Evolutionary conservation across 2,888 invertebrate genomes (phyloP).

Genomic region (Hofmannophila pseudospretella): DNA sequence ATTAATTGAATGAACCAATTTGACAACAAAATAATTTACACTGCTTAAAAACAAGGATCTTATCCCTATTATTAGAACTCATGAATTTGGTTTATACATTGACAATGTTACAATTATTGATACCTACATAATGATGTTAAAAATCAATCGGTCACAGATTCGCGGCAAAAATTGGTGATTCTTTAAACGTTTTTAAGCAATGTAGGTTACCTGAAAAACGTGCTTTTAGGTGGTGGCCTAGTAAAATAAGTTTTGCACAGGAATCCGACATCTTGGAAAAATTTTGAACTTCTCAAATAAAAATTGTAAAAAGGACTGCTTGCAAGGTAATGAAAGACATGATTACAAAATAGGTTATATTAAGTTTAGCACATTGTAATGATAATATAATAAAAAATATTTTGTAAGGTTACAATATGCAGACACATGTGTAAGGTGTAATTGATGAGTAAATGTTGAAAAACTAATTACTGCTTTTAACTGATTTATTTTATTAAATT

Average conservation of each 20-base stretch:
- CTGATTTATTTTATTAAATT: no score
- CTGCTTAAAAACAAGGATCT: no score
- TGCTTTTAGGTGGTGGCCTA: slow-evolving; percentile 46
- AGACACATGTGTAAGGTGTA: slow-evolving; percentile 74
- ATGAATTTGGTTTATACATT: no score
- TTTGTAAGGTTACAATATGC: slow-evolving; percentile 75
- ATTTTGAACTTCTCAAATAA: slow-evolving; percentile 21
- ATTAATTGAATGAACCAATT: not conserved
- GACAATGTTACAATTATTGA: no score
- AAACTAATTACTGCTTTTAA: slow-evolving; percentile 33
- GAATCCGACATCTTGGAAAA: slow-evolving; percentile 17
- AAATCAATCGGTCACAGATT: not conserved
- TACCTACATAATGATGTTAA: no score
- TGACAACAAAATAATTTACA: no score
- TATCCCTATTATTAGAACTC: no score
- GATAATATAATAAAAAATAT: slow-evolving; percentile 56
- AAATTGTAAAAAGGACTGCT: slow-evolving; percentile 56
- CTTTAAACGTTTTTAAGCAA: no score
- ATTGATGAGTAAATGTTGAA: slow-evolving; percentile 74
- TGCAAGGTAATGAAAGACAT: slow-evolving; percentile 67
- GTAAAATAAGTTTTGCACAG: slow-evolving; percentile 43
- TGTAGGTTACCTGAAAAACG: not conserved
- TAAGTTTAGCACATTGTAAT: slow-evolving; percentile 77
- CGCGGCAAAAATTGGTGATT: no score
- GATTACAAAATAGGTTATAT: slow-evolving; percentile 67